These are phyloP conservation scores for Silurus asotus DNA, from an alignment of 2,113 vertebrate species.

Conservation along the genomic window DNA sequence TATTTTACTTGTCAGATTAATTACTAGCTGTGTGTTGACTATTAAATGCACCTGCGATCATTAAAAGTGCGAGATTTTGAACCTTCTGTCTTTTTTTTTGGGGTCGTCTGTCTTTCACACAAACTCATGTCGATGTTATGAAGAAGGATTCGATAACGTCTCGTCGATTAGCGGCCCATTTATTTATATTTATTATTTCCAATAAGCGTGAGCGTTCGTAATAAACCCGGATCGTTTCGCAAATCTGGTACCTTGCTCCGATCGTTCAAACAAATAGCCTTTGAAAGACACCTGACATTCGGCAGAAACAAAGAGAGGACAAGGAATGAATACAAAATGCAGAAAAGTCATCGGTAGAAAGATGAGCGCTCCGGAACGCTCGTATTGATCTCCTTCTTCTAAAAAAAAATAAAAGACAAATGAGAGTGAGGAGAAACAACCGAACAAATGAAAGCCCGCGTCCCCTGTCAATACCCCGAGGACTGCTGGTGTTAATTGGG, in stretches of 20 bases:
- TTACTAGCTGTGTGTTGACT: background rate
- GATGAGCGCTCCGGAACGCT: background rate
- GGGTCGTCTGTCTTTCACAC: background rate
- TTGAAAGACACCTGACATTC: background rate
- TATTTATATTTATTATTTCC: too few species aligned
- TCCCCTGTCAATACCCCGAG: background rate
- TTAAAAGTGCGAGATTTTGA: background rate
- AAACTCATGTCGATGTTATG: background rate
- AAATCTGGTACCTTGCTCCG: background rate
- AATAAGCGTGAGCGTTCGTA: too few species aligned
- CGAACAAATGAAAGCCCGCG: conserved; percentile 34
- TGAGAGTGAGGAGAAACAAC: conserved; percentile 7
- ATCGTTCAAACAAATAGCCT: background rate
- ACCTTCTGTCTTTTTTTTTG: background rate
- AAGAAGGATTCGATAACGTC: background rate
- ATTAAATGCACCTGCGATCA: background rate
- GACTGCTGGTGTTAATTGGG: conserved; percentile 45
- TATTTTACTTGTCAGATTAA: background rate
- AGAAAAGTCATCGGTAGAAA: background rate
- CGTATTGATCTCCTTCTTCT: background rate
- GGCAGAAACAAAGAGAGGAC: background rate
- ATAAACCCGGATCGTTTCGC: too few species aligned
- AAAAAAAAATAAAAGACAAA: background rate
- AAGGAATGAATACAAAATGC: background rate
- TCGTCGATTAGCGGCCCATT: too few species aligned